These are phyloP conservation scores for Drosophila tropicalis DNA, from an alignment of 1,140 invertebrate genomes.

Conservation along the genomic window DNA sequence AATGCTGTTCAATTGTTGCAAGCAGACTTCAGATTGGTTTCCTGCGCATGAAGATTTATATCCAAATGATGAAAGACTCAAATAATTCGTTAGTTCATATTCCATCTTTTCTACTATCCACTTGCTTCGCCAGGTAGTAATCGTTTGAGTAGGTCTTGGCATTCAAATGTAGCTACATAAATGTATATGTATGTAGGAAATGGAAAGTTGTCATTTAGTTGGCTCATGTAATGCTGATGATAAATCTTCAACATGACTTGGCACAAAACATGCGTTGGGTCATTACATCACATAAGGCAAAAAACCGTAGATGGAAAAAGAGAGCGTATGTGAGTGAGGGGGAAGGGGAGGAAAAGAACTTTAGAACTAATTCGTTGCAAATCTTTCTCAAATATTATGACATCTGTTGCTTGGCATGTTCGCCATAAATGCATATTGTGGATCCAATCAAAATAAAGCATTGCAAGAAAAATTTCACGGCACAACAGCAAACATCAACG, in stretches of 20 bases:
- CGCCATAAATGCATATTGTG: slow-evolving; percentile 15
- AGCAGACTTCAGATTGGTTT: not conserved
- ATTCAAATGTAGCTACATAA: not conserved
- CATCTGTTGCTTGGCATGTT: slow-evolving; percentile 15
- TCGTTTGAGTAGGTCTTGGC: too few species aligned
- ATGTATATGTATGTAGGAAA: not conserved
- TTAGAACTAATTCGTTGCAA: slow-evolving; percentile 13
- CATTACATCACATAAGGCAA: not conserved
- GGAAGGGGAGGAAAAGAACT: too few species aligned
- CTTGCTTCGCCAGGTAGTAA: too few species aligned
- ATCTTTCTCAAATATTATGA: slow-evolving; percentile 18
- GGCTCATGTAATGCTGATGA: not conserved
- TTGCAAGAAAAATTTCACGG: slow-evolving; percentile 7
- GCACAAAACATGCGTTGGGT: slow-evolving; percentile 4
- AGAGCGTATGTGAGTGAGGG: not conserved
- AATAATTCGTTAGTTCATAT: too few species aligned
- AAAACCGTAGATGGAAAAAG: not conserved
- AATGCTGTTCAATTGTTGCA: slow-evolving; percentile 5
- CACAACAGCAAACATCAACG: slow-evolving; percentile 11
- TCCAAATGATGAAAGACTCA: not conserved
- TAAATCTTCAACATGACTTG: slow-evolving; percentile 16
- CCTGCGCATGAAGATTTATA: too few species aligned
- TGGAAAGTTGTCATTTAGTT: slow-evolving; percentile 14
- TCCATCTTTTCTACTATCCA: too few species aligned
- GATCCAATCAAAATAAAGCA: slow-evolving; percentile 21